These are phyloP conservation scores for Mactra quadrangularis DNA, from an alignment of 1,140 invertebrate genomes.

Conservation along the genomic window DNA sequence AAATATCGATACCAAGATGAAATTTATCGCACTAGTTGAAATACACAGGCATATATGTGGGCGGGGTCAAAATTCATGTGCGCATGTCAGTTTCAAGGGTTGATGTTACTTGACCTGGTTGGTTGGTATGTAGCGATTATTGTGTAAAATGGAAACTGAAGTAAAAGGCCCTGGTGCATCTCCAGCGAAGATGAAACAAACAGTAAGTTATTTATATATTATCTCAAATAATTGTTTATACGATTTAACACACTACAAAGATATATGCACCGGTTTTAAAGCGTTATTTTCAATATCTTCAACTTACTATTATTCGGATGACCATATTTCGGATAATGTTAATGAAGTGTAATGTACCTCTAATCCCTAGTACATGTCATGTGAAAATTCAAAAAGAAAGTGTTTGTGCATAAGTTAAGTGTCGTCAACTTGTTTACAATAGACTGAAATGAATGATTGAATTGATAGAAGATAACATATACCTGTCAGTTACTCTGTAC, in stretches of 20 bases:
- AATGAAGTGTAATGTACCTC: not conserved
- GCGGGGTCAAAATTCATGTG: no score
- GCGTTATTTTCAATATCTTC: not conserved
- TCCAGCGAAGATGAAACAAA: constrained; percentile 44
- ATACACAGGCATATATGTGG: no score
- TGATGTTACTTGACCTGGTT: no score
- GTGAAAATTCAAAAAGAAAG: not conserved
- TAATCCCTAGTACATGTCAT: not conserved
- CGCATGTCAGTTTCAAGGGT: no score
- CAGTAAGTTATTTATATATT: constrained; percentile 6
- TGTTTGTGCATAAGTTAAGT: not conserved
- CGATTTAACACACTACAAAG: not conserved
- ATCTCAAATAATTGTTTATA: not conserved
- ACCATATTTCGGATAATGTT: not conserved
- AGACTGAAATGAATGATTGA: no score
- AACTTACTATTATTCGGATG: not conserved
- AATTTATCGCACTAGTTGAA: no score
- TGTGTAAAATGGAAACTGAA: constrained; percentile 47
- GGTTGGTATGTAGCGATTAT: no score
- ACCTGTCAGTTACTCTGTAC: no score
- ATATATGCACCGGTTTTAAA: not conserved
- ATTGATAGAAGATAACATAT: no score
- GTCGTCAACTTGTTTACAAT: no score
- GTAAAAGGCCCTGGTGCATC: constrained; percentile 7
- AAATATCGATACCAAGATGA: no score